phyloP scores from a whole-genome alignment of 2,797 vertebrate species.

The Onychomys torridus region DNA sequence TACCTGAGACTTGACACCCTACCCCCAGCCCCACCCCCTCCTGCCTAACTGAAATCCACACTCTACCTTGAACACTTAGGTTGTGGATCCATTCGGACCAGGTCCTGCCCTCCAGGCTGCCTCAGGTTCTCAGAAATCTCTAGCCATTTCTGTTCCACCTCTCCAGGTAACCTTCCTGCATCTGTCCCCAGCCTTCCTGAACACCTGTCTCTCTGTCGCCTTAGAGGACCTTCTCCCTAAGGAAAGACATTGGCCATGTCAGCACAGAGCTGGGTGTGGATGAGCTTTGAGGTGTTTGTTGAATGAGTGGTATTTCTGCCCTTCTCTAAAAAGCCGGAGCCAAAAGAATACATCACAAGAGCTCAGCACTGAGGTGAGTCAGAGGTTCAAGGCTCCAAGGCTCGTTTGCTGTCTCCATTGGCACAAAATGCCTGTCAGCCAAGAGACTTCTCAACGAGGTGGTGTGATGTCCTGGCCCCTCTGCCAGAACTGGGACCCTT shows the following conservation, averaged over 20 bases:
- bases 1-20: neutral
- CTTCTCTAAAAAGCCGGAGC: constrained; percentile 37
- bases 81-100: neutral
- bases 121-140: neutral
- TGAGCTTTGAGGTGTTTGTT: constrained; percentile 12
- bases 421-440: constrained; percentile 20
- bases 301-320: constrained; percentile 28
- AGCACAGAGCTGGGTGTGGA: neutral
- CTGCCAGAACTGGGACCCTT: neutral
- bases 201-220: neutral
- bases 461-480: neutral
- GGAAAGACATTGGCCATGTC: neutral
- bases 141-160: neutral
- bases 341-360: neutral
- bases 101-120: neutral
- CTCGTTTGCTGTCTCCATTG: neutral
- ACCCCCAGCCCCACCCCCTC: neutral
- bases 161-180: neutral
- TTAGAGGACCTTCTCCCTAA: neutral
- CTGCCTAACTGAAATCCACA: neutral
- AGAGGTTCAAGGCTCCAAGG: constrained; percentile 30
- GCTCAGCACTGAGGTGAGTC: constrained; percentile 28
- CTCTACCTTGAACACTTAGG: neutral
- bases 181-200: neutral
- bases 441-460: constrained; percentile 9